phyloP scores from a whole-genome alignment of 2,113 vertebrate genomes.

The Tyto alba region DNA sequence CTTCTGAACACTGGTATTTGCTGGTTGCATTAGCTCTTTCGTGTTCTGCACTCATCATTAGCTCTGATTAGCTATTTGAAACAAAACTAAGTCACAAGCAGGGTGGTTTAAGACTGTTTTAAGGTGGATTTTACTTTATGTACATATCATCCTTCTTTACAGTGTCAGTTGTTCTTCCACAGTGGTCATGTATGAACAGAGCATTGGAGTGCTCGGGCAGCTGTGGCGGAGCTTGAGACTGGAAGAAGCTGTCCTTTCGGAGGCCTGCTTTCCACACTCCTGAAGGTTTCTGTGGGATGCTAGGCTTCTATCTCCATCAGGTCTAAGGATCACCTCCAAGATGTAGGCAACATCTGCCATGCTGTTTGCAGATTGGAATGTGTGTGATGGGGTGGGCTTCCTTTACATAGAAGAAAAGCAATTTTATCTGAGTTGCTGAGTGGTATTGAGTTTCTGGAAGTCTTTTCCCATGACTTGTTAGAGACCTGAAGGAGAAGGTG shows the following conservation, averaged over 20 bases:
- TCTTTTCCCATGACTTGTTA: background rate
- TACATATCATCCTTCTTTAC: background rate
- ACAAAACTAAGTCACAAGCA: background rate
- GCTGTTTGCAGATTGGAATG: background rate
- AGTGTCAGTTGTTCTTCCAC: background rate
- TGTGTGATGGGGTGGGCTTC: background rate
- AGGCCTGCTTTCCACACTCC: background rate
- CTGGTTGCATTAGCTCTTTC: background rate
- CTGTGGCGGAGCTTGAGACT: background rate
- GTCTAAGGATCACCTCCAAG: background rate
- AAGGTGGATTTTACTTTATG: background rate
- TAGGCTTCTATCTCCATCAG: background rate
- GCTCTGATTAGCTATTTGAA: background rate
- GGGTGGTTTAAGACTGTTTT: background rate
- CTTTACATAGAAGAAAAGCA: background rate
- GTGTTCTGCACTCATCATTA: background rate
- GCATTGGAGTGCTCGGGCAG: background rate
- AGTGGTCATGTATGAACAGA: background rate
- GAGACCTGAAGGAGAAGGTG: background rate
- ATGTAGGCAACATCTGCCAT: background rate
- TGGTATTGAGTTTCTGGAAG: background rate
- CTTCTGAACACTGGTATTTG: background rate
- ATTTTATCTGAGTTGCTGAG: background rate
- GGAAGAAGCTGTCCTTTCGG: background rate
- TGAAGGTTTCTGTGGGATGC: background rate